Evolutionary conservation across 2,888 invertebrate species (phyloP).

Genomic region (Zeuzera pyrina): DNA sequence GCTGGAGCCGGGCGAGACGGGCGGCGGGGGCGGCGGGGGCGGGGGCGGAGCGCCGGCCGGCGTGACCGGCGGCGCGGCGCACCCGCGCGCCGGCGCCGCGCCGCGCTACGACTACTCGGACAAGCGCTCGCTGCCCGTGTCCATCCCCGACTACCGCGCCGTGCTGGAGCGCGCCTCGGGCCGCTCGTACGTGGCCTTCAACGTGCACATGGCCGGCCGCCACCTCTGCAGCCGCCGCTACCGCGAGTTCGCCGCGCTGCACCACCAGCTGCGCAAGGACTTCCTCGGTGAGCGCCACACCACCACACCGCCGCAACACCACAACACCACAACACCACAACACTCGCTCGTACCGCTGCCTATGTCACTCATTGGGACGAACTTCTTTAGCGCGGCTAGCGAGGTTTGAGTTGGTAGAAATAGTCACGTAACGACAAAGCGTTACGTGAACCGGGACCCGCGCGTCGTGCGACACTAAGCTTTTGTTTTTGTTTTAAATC

Average conservation of each 20-base stretch:
- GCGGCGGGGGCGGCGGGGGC: constrained; percentile 54
- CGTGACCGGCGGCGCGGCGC: constrained; percentile 60
- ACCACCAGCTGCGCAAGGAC: constrained; percentile 91
- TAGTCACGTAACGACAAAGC: too few relatives aligned
- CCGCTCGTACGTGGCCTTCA: constrained; percentile 94
- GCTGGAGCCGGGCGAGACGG: constrained; percentile 87
- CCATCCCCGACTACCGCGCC: constrained; percentile 96
- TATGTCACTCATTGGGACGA: too few relatives aligned
- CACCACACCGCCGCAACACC: too few relatives aligned
- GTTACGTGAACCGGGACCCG: too few relatives aligned
- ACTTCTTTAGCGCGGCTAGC: too few relatives aligned
- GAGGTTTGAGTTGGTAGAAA: too few relatives aligned
- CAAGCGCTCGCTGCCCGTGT: constrained; percentile 89
- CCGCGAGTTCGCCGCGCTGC: constrained; percentile 93
- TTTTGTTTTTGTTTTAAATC: too few relatives aligned
- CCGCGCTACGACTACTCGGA: constrained; percentile 92
- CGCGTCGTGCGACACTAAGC: too few relatives aligned
- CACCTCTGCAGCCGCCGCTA: constrained; percentile 97
- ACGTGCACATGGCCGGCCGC: constrained; percentile 99
- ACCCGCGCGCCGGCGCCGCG: constrained; percentile 58
- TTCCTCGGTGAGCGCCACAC: constrained; percentile 88
- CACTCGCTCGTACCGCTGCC: too few relatives aligned
- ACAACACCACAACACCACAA: too few relatives aligned
- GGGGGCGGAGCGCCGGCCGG: constrained; percentile 72
- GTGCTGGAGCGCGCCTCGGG: constrained; percentile 86